Evolutionary conservation across 2,797 vertebrate species (phyloP).

Genomic region (Chiropotes sagulatus): DNA sequence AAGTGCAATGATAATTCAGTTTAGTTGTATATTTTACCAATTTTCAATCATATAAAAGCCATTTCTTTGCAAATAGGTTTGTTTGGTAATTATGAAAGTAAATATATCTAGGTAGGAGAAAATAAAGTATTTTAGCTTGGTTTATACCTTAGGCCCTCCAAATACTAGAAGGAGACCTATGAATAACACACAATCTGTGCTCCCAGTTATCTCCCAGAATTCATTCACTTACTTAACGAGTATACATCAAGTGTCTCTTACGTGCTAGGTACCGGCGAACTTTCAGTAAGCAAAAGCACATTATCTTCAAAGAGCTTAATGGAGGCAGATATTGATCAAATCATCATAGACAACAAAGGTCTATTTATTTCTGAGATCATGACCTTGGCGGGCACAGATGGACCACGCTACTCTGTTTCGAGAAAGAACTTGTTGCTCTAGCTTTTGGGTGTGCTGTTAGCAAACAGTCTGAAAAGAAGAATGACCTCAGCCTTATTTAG

Average conservation of each 20-base stretch:
- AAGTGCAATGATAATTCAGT: background rate
- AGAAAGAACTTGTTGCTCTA: background rate
- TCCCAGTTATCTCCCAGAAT: background rate
- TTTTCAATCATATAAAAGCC: background rate
- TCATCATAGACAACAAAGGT: background rate
- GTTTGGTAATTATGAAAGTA: background rate
- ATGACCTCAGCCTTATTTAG: background rate
- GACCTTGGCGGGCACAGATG: background rate
- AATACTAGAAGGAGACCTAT: background rate
- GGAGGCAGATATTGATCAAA: background rate
- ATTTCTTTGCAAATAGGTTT: background rate
- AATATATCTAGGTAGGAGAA: background rate
- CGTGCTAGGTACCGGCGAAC: no score
- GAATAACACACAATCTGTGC: no score
- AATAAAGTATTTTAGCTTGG: background rate
- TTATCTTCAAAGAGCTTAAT: background rate
- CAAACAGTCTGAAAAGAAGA: background rate
- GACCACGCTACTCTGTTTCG: rapidly evolving
- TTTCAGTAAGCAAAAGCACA: no score
- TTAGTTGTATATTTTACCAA: background rate
- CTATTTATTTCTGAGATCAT: background rate
- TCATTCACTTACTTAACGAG: background rate
- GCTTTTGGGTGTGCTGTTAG: background rate
- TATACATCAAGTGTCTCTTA: background rate
- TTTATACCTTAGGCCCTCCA: no score